Evolutionary conservation across 2,113 vertebrate species (phyloP).

Genomic region (Holacanthus passer): DNA sequence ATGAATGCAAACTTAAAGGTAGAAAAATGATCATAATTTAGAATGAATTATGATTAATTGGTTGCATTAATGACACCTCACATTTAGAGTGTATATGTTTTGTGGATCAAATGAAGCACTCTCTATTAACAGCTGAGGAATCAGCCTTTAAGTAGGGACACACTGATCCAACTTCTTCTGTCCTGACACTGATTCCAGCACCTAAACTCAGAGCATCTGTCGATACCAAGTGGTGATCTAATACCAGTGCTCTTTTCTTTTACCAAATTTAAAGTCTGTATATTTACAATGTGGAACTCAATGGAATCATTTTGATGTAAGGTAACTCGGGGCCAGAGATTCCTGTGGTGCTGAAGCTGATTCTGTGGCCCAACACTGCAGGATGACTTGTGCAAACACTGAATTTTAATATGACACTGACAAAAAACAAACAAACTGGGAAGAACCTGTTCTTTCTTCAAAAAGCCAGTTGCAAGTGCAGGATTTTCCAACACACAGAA

Average conservation of each 20-base stretch:
- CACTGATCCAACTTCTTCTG: background rate
- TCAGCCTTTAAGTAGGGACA: background rate
- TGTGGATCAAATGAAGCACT: background rate
- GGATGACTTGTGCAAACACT: background rate
- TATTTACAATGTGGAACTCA: too few species aligned
- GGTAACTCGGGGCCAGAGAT: background rate
- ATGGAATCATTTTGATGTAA: background rate
- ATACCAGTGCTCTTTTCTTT: too few species aligned
- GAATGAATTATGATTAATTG: background rate
- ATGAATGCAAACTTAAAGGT: background rate
- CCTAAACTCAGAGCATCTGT: background rate
- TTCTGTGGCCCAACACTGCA: background rate
- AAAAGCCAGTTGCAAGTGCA: background rate
- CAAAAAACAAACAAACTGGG: background rate
- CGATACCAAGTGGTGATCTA: background rate
- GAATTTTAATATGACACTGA: too few species aligned
- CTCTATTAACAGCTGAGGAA: background rate
- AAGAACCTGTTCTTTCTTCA: background rate
- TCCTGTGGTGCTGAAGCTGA: background rate
- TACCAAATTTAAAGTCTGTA: too few species aligned
- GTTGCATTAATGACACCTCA: background rate
- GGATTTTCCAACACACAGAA: background rate
- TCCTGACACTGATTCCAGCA: background rate
- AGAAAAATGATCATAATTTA: background rate
- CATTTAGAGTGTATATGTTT: background rate